A percentile compares a stretch with the other conserved stretches of the same genome.
phyloP scores from a whole-genome alignment of 2,113 vertebrate genomes.

The Haemorhous mexicanus region DNA sequence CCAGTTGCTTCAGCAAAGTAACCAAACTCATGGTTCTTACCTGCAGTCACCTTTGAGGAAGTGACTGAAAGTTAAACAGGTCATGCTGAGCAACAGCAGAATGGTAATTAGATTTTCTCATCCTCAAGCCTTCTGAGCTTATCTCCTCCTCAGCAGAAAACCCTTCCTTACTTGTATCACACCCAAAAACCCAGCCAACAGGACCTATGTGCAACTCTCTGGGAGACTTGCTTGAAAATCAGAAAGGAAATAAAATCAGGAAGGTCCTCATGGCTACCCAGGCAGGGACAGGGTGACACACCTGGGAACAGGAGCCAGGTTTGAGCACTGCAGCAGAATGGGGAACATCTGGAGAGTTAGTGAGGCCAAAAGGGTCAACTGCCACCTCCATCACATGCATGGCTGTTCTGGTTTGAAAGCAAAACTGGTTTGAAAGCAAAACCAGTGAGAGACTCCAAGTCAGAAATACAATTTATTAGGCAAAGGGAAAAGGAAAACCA shows the following conservation, averaged over 20 bases:
- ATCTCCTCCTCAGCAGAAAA: neutral
- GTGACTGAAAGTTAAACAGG: neutral
- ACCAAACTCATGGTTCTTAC: neutral
- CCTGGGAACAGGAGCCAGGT: neutral
- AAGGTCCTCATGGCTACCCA: neutral
- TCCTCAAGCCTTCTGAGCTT: neutral
- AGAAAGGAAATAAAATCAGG: neutral
- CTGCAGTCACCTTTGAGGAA: neutral
- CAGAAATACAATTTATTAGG: no score
- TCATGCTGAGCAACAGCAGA: neutral
- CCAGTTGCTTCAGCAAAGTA: neutral
- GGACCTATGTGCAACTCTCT: accelerated
- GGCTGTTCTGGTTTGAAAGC: no score
- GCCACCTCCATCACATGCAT: accelerated
- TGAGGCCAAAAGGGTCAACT: neutral
- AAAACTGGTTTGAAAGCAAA: no score
- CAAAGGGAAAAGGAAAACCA: no score
- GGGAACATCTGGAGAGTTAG: neutral
- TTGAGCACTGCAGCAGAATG: neutral
- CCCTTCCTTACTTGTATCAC: neutral
- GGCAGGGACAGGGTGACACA: neutral
- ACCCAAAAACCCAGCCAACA: neutral
- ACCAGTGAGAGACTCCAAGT: no score
- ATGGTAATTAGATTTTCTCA: neutral
- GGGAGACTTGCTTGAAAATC: neutral